Evolutionary conservation across 2,113 vertebrate species (phyloP).

Genomic region (Ceyx cyanopectus): DNA sequence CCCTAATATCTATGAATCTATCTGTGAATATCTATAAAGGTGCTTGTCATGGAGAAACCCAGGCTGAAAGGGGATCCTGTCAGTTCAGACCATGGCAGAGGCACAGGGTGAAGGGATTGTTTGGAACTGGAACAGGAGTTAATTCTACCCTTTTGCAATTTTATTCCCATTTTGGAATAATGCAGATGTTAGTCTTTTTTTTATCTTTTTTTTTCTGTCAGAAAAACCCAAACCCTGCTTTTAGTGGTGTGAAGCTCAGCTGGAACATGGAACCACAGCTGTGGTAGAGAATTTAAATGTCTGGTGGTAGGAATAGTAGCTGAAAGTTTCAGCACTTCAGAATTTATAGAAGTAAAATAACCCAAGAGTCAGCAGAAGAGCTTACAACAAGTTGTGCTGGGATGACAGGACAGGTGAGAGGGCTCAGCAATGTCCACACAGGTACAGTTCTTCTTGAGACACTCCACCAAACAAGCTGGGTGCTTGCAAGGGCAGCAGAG

Average conservation of each 20-base stretch:
- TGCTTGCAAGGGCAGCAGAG: rapidly evolving
- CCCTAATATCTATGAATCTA: too few species aligned
- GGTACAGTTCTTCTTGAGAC: neutral
- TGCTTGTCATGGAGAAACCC: neutral
- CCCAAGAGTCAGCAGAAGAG: neutral
- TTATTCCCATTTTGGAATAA: neutral
- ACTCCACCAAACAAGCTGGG: neutral
- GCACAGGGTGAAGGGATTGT: neutral
- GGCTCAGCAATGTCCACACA: neutral
- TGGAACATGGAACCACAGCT: neutral
- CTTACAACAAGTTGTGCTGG: neutral
- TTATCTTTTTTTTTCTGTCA: neutral
- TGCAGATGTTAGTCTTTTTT: neutral
- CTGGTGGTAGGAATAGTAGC: neutral
- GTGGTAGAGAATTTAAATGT: neutral
- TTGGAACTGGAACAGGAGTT: neutral
- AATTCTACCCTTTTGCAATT: neutral
- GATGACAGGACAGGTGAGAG: neutral
- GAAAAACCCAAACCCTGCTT: neutral
- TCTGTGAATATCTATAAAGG: neutral
- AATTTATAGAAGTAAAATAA: neutral
- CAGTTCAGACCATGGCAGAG: neutral
- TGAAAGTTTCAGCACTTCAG: neutral
- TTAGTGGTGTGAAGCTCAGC: neutral
- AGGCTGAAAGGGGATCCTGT: neutral